Base-by-base conservation (phyloP, 2,888 invertebrate species). In the Drosophila kambysellisi region DNA sequence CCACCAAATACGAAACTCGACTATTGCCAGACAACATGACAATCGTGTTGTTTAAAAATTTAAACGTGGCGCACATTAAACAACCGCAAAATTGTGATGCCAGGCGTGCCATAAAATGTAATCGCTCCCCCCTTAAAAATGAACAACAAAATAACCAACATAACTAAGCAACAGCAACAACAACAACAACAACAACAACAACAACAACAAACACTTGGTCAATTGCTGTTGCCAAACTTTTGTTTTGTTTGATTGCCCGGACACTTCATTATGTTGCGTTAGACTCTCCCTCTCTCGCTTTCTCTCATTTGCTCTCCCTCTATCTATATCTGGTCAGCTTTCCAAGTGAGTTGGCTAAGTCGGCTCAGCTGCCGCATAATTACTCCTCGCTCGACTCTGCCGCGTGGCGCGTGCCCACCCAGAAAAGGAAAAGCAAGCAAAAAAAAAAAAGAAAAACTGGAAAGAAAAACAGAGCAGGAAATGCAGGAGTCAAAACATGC, bases 291-390 rank as follows among this genome's bases (percentile, higher is more conserved):
- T 15, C 7, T 3, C 0, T 20, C 43, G 5, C 41, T 20, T 9
- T 12, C 12, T 15, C 12, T 5, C 56, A 37, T 51, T 15, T 17
- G 20, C 7, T 11, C 3, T 20, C n/a, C 1, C n/a, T 12, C 4
- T 39, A 4, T n/a, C 6, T 43, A 11, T 20, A 20, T 41, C 41
- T 72, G 85, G 83, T 74, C 88, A 74, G 70, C 69, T 74, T 89
- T 89, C 88, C 91, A 81, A 83, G 77, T 79, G 90, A 91, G 60
- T 88, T 67, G 78, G 66, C 89, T 86, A 91, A 90, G 88, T 70
- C 91, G 88, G 89, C 89, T 90, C 82, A 89, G 77, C 74, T 64
- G 83, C 59, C 67, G 15, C 63, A 62, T 74, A 79, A 84, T 85
- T 82, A 75, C 64, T 30, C 50, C 51, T 39, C 37, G 37, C 50